Percentiles rank a stretch among this genome's conserved stretches.
These are phyloP conservation scores for Cetoscarus ocellatus DNA, from an alignment of 2,797 vertebrate species.

Conservation along the genomic window DNA sequence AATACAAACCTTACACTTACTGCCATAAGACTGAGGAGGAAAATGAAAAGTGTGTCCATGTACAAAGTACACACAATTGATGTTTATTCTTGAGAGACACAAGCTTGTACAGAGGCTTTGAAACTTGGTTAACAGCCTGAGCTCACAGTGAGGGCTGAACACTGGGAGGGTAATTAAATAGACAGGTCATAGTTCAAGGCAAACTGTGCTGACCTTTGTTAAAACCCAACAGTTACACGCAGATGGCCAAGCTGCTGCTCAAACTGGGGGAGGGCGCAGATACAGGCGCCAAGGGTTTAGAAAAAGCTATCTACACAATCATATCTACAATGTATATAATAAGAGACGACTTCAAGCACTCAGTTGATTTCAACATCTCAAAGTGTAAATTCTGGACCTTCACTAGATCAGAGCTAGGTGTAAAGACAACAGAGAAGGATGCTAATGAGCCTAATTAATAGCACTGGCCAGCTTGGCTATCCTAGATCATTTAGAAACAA, in stretches of 20 bases:
- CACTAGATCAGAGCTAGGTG: neutral
- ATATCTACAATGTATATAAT: neutral
- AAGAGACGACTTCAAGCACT: conserved; percentile 2
- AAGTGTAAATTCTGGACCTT: conserved; percentile 5
- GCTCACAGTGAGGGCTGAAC: conserved; percentile 33
- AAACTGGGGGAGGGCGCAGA: conserved; percentile 11
- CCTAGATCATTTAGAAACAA: neutral
- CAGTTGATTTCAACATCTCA: neutral
- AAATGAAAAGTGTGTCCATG: conserved; percentile 4
- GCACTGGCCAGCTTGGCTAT: neutral
- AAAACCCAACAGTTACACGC: conserved; percentile 48
- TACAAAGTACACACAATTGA: conserved; percentile 1
- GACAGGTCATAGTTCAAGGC: conserved; percentile 51
- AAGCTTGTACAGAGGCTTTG: conserved; percentile 27
- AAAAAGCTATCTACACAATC: neutral
- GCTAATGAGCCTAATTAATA: neutral
- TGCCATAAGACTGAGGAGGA: neutral
- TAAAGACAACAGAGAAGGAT: conserved; percentile 7
- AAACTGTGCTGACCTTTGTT: conserved; percentile 54
- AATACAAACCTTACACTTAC: neutral
- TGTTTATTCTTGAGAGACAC: conserved; percentile 26
- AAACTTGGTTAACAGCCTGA: conserved; percentile 33
- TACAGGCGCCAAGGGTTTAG: neutral
- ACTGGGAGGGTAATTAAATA: conserved; percentile 50
- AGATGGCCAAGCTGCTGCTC: conserved; percentile 56